Conservation (phyloP, 2,797 vertebrate genomes). For the Rhabdomys pumilio region DNA sequence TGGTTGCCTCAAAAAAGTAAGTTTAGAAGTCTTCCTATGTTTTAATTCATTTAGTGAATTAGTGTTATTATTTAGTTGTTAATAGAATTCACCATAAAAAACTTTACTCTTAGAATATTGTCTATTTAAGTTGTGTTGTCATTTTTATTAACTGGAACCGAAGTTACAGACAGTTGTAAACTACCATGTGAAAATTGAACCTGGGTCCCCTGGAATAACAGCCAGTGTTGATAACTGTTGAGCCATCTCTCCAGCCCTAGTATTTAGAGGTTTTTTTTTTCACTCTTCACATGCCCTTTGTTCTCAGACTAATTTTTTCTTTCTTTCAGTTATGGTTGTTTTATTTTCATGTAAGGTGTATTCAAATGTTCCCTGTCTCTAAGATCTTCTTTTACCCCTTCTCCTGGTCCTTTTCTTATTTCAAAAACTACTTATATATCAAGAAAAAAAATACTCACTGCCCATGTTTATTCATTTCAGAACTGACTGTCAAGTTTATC, state of each 20-base stretch:
- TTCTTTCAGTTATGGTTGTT: background rate
- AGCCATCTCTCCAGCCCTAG: background rate
- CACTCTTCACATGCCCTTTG: background rate
- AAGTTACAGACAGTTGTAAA: too few relatives aligned
- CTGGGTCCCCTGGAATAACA: background rate
- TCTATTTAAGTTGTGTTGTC: background rate
- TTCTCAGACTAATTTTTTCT: rapidly evolving
- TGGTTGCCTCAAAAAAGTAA: background rate
- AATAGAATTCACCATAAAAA: background rate
- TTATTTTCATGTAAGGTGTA: background rate
- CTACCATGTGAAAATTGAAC: background rate
- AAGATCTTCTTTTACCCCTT: background rate
- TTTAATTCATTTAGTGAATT: background rate
- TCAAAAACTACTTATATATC: background rate
- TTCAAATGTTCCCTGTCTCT: background rate
- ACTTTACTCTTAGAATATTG: background rate
- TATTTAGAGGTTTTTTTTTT: background rate
- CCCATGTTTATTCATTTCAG: background rate
- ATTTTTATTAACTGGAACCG: too few relatives aligned
- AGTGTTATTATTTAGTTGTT: background rate
- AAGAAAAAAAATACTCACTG: background rate
- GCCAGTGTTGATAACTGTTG: background rate
- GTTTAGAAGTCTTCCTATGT: background rate
- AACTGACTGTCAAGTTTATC: background rate
- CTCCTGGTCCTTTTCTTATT: background rate